phyloP scores from a whole-genome alignment of 2,113 vertebrate species.

The Ochotona princeps region DNA sequence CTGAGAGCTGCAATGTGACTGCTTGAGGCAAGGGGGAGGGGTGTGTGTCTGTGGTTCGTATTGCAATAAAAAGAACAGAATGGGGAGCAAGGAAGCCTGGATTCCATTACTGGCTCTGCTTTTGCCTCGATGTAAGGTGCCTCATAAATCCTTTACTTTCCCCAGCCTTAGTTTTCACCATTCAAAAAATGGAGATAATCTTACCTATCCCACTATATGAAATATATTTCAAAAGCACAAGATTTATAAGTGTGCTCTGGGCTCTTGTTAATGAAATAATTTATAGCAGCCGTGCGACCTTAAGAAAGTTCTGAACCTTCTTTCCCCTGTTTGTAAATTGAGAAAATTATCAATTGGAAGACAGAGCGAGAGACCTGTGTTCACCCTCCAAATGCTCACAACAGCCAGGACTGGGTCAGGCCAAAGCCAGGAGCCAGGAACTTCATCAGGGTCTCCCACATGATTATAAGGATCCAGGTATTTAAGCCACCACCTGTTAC shows the following conservation, averaged over 20 bases:
- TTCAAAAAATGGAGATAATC: background rate
- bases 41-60: background rate
- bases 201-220: background rate
- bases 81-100: background rate
- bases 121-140: background rate
- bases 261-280: constrained; percentile 33
- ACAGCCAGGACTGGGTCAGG: too few relatives aligned
- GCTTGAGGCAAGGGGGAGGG: background rate
- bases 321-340: constrained; percentile 8
- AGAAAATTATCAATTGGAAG: background rate
- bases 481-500: too few relatives aligned
- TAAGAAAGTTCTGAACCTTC: background rate
- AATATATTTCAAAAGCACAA: constrained; percentile 37
- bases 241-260: constrained; percentile 1
- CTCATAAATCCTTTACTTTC: background rate
- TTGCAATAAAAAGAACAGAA: constrained; percentile 30
- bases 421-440: too few relatives aligned
- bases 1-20: background rate
- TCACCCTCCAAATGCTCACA: too few relatives aligned
- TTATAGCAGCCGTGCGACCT: background rate
- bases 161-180: constrained; percentile 24
- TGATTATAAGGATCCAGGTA: too few relatives aligned
- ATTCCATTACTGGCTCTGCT: constrained; percentile 52
- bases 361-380: too few relatives aligned
- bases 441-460: too few relatives aligned